Evolutionary conservation across 2,888 invertebrate genomes (phyloP), one percentile per base, ranked within the genome.

Genomic region (Plebejus anna): DNA sequence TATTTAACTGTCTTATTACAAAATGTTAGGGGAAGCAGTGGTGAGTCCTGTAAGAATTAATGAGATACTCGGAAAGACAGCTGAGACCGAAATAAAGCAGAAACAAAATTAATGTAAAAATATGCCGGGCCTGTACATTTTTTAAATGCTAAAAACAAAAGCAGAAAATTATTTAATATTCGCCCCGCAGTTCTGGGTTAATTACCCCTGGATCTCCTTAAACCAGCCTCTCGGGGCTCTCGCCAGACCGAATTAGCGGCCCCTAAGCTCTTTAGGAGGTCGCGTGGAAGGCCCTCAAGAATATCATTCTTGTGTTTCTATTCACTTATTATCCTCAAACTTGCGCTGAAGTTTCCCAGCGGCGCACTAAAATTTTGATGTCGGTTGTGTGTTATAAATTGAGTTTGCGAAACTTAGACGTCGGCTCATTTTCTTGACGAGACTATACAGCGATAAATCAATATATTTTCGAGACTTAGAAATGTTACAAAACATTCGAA

Each of bases 261-360:
- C 73, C 72, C 55, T 72, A 73, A 73, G 73, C 73, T 55, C 73
- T 73, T 73, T 73, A 73, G 51, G 73, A 73, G 73, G 73, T 55
- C 51, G 32, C 32, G 55, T 73, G 32, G 55, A 55, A 73, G 13
- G 73, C 51, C 51, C 32, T 16, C 16, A 55, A 73, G 51, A 73
- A 73, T 66, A 66, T 73, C n/a, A 71, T 73, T 73, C 73, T 55
- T 55, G 73, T 73, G 55, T 42, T 42, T 42, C 38, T 55, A 51
- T 73, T 55, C 47, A 47, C 73, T 73, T 71, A 73, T 2, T 72
- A 72, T 47, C 22, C 32, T 55, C 55, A 16, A 32, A 55, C 11
- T 55, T 32, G 51, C 6, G 36, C 55, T 6, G 2, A 73, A 47
- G 28, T 73, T 55, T 32, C 4, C 7, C 47, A 61, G 9, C 28